A percentile compares a stretch with the other conserved stretches of the same genome.
These are phyloP conservation scores for Tenthredo amoena DNA, from an alignment of 2,888 invertebrate genomes.

Conservation along the genomic window DNA sequence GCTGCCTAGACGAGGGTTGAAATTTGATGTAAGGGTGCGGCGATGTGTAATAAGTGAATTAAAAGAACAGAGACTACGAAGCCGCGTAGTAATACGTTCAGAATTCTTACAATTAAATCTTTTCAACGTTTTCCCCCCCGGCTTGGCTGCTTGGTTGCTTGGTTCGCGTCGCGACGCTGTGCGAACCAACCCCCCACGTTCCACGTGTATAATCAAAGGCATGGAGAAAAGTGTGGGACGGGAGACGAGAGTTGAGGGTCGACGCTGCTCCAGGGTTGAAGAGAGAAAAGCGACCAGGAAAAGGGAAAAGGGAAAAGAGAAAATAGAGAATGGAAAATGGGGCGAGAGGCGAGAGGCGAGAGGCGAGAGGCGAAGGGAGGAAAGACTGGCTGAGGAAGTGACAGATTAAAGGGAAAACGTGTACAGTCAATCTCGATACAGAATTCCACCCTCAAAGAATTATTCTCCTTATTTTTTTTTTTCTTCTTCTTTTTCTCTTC, in stretches of 20 bases:
- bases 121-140: constrained; percentile 53
- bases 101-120: constrained; percentile 61
- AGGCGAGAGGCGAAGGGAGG: neutral
- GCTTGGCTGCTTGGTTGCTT: neutral
- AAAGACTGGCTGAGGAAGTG: neutral
- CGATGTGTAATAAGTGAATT: constrained; percentile 43
- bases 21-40: neutral
- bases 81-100: constrained; percentile 39
- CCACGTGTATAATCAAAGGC: constrained; percentile 48
- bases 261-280: constrained; percentile 19
- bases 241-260: constrained; percentile 33
- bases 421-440: constrained; percentile 44
- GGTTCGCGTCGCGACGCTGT: neutral
- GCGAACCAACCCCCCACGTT: neutral
- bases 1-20: neutral
- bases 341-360: neutral
- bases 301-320: neutral
- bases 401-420: constrained; percentile 47
- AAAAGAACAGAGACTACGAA: constrained; percentile 32
- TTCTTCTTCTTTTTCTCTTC: neutral
- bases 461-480: neutral
- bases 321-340: neutral
- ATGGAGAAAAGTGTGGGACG: neutral
- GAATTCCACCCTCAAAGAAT: constrained; percentile 9
- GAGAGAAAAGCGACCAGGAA: neutral